Base-by-base conservation (phyloP, 2,797 vertebrate genomes). In the Fistularia tabacaria region DNA sequence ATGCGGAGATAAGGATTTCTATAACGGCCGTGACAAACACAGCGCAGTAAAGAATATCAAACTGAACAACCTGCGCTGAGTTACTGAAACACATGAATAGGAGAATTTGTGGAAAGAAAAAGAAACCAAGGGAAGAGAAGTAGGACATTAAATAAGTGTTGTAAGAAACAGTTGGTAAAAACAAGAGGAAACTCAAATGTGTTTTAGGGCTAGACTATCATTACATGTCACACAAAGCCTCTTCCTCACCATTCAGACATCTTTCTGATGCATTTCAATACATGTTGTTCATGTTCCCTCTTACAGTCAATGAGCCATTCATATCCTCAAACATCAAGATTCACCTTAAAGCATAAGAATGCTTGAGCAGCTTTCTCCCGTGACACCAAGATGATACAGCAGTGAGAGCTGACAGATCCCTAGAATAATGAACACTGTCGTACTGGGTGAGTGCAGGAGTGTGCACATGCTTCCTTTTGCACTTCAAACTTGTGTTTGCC, bases 381-480 rank as follows among this genome's bases (percentile, higher is more conserved):
- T 6, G 72, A 41, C 43, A 10, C 61, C 10, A 0, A 7, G 42
- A 68, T 76, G 80, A 87, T 56, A 80, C 80, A 82, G 81, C 71
- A 72, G 69, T 67, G 62, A 64, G 70, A 57, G 66, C 71, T 75
- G 80, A 85, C 80, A 79, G 81, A 80, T 57, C 57, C 69, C 48
- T 51, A 74, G 75, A 75, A 82, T 81, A 81, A 86, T 84, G 78
- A 84, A 79, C 64, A 79, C 69, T 10, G 42, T 57, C 79, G 14
- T 75, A 79, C 79, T 82, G 79, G 49, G 79, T 14, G 58, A 81
- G 56, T 9, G 61, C 53, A 48, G 56, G 54, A 57, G 70, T 40
- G 52, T 48, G 57, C 66, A 51, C 66, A 52, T 48, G 66, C 51
- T 62, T 79, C 54, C 54, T 62, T 63, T 54, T 68, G 49, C 58